Conservation (phyloP, 2,888 invertebrate genomes). For the Xanthia icteritia region DNA sequence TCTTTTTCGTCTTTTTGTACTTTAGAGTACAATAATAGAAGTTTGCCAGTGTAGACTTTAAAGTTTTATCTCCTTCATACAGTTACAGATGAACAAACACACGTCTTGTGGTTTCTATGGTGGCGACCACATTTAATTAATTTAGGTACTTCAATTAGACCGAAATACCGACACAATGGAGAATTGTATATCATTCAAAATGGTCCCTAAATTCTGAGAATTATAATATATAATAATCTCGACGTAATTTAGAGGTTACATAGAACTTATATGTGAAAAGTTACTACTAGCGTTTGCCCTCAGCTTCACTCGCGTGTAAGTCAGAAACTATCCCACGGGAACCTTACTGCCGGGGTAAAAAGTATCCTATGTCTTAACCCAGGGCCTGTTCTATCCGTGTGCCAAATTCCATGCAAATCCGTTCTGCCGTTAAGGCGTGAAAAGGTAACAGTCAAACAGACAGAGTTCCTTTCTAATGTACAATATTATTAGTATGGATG, state of each 20-base stretch:
- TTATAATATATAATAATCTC: background rate
- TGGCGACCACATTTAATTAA: slow-evolving; percentile 10
- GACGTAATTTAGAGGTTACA: background rate
- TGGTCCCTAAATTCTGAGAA: background rate
- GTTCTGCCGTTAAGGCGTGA: too few species aligned
- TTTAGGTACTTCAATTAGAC: slow-evolving; percentile 6
- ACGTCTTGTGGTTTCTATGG: background rate
- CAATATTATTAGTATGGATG: background rate
- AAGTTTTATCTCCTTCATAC: background rate
- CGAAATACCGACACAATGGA: slow-evolving; percentile 22
- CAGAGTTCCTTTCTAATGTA: background rate
- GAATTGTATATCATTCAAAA: slow-evolving; percentile 20
- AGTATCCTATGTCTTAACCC: background rate
- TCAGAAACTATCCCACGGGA: background rate
- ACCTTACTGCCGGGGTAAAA: too few species aligned
- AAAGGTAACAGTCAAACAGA: background rate
- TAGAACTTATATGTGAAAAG: background rate
- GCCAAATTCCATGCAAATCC: background rate
- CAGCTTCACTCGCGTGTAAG: background rate
- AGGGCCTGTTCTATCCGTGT: background rate
- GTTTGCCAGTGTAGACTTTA: background rate
- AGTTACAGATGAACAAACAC: background rate
- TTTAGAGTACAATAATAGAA: background rate
- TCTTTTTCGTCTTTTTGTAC: background rate
- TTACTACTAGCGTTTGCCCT: background rate